Percentiles rank a stretch among this genome's conserved stretches.
Conservation (phyloP, 2,113 vertebrate species). For the Podilymbus podiceps region DNA sequence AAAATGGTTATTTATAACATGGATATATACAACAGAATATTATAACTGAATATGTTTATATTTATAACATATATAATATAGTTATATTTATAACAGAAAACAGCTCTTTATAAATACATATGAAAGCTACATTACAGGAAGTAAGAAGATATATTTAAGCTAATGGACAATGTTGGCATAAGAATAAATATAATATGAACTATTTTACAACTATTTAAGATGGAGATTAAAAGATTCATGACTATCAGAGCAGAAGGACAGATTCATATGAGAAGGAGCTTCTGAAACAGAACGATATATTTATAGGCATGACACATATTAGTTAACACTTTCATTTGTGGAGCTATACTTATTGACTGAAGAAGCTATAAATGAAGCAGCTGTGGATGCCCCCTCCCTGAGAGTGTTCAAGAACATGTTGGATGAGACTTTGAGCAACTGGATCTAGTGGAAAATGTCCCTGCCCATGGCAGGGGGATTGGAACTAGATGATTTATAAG, state of each 20-base stretch:
- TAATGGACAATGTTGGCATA: not conserved
- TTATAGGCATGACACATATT: not conserved
- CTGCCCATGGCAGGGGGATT: rapidly evolving
- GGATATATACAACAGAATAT: too few species aligned
- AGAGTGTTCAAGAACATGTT: not conserved
- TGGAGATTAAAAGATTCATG: not conserved
- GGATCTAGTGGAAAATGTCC: not conserved
- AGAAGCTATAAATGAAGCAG: not conserved
- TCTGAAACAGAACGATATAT: not conserved
- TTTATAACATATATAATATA: too few species aligned
- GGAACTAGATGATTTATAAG: not conserved
- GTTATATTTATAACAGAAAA: too few species aligned
- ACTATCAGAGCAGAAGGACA: not conserved
- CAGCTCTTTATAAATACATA: not conserved
- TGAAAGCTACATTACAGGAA: not conserved
- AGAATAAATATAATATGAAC: not conserved
- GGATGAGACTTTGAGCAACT: not conserved
- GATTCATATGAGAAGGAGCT: not conserved
- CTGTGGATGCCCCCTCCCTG: not conserved
- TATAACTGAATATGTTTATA: too few species aligned
- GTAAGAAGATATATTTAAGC: not conserved
- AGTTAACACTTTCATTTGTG: not conserved
- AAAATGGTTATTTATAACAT: not conserved
- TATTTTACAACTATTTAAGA: not conserved
- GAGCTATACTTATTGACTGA: not conserved